Percentiles rank a stretch among this genome's conserved stretches.
phyloP scores from a whole-genome alignment of 2,888 invertebrate species.

The Alloplasta piceator region DNA sequence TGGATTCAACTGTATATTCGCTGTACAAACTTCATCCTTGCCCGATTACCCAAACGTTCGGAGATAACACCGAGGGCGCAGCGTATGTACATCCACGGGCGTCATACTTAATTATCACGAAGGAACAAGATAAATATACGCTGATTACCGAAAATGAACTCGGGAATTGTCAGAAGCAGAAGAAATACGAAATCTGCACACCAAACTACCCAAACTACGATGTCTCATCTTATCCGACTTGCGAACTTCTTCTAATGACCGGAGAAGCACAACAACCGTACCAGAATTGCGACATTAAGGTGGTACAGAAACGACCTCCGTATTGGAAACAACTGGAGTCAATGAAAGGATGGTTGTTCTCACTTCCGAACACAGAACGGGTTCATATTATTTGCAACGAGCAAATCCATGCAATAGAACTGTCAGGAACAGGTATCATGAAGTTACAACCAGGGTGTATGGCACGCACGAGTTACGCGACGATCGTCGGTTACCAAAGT shows the following conservation, averaged over 20 bases:
- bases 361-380: neutral
- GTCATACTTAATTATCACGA: neutral
- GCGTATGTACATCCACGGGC: too few relatives aligned
- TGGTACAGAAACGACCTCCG: neutral
- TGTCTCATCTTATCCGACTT: neutral
- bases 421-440: neutral
- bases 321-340: neutral
- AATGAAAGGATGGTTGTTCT: slow-evolving; percentile 8
- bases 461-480: neutral
- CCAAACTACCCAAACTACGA: neutral
- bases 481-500: neutral
- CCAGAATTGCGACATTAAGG: too few relatives aligned
- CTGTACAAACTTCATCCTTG: too few relatives aligned
- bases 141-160: neutral
- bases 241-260: slow-evolving; percentile 5
- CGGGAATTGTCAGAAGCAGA: neutral
- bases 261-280: neutral
- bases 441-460: neutral
- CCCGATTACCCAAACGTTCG: too few relatives aligned
- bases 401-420: neutral
- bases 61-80: too few relatives aligned
- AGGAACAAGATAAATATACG: slow-evolving; percentile 3
- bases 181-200: neutral
- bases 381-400: neutral
- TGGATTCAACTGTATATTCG: too few relatives aligned